Base-by-base conservation (phyloP, 2,113 vertebrate species). In the Aspidoscelis tigris region DNA sequence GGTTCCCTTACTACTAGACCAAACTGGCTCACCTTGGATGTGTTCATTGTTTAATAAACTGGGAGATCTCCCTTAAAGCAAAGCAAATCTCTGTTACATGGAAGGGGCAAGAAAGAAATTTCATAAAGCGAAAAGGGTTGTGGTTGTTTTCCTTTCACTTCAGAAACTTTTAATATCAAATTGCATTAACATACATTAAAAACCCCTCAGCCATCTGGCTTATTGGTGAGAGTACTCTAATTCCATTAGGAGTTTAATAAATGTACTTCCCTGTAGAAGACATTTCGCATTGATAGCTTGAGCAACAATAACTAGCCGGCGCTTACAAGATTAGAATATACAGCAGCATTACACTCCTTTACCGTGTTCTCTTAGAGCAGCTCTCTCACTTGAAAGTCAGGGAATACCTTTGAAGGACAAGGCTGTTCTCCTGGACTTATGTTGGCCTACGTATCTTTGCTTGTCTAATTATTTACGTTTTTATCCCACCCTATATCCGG, bases 181-280 rank as follows among this genome's bases (percentile, higher is more conserved):
- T 72, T 90, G 87, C 92, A 71, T 91, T 80, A 89, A 92, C 92
- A 89, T 91, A 89, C 85, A 88, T 55, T 86, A 21, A 53, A 18
- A 71, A 90, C 88, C 86, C 83, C 88, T 83, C 87, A 93, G 92
- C 90, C 87, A 92, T 93, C 91, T 91, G 93, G 92, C 91, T 94
- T 88, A 89, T 94, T 92, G 90, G 92, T 94, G 90, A 90, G 83
- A 93, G 89, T 88, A 93, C 88, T 90, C 89, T 95, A 95, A 96
- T 95, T 94, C 95, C 93, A 96, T 96, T 95, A 95, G 89, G 90
- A 87, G 87, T 91, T 92, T 95, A 93, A 95, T 95, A 94, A 95
- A 96, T 94, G 93, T 93, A 94, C 93, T 95, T 91, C 88, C 79
- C 93, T 77, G 81, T 87, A 89, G 86, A 95, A 61, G 92, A 92